Evolutionary conservation across 2,113 vertebrate genomes (phyloP).

Genomic region (Pithys albifrons): DNA sequence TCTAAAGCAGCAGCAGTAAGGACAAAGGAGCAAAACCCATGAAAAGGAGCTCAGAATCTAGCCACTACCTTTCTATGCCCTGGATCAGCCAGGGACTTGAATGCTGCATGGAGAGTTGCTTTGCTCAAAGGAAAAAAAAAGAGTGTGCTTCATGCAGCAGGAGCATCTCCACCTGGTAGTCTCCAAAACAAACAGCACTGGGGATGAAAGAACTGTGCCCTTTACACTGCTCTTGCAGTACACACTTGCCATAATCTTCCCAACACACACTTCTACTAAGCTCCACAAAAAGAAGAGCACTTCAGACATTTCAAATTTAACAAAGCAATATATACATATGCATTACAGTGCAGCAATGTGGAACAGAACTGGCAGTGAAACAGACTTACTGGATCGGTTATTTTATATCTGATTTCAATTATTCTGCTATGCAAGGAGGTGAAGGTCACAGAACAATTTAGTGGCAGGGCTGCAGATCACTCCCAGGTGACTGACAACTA

Average conservation of each 20-base stretch:
- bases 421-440: conserved; percentile 2
- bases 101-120: background rate
- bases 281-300: background rate
- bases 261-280: background rate
- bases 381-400: background rate
- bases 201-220: background rate
- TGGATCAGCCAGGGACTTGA: background rate
- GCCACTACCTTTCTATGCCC: background rate
- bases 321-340: conserved; percentile 24
- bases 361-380: background rate
- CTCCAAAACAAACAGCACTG: conserved; percentile 31
- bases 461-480: conserved; percentile 2
- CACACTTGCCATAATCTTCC: background rate
- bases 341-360: background rate
- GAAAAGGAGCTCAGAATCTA: background rate
- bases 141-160: conserved; percentile 14
- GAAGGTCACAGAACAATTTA: conserved; percentile 54
- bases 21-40: background rate
- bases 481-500: conserved; percentile 38
- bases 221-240: background rate
- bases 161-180: background rate
- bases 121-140: background rate
- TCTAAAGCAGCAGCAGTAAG: background rate
- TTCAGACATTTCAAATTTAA: background rate
- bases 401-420: conserved; percentile 52